Evolutionary conservation across 2,888 invertebrate species (phyloP).

Genomic region (Limenitis camilla): DNA sequence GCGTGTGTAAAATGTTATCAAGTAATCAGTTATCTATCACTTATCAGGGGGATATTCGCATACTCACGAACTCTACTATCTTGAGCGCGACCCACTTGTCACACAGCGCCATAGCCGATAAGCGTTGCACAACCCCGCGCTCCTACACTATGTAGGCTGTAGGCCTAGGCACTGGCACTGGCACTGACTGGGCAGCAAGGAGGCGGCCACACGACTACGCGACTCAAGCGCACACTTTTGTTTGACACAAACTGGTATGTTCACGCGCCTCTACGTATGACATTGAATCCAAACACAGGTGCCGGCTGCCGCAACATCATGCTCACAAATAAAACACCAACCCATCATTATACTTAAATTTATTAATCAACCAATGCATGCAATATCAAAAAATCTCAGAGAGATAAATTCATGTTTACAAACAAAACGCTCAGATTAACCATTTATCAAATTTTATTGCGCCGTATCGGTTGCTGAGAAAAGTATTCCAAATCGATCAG

Average conservation of each 20-base stretch:
- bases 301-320: slow-evolving; percentile 1
- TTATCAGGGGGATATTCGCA: too few relatives aligned
- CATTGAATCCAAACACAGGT: slow-evolving; percentile 44
- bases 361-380: slow-evolving; percentile 70
- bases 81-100: slow-evolving; percentile 74
- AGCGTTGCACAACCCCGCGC: slow-evolving; percentile 24
- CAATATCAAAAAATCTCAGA: slow-evolving; percentile 62
- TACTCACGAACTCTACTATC: slow-evolving; percentile 67
- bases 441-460: slow-evolving; percentile 66
- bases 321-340: slow-evolving; percentile 52
- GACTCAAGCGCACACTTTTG: slow-evolving; percentile 45
- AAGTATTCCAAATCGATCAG: slow-evolving; percentile 70
- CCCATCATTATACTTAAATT: slow-evolving; percentile 72
- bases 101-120: slow-evolving; percentile 56
- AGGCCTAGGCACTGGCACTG: too few relatives aligned
- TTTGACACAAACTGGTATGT: slow-evolving; percentile 44
- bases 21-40: too few relatives aligned
- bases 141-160: slow-evolving; percentile 2
- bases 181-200: slow-evolving; percentile 16
- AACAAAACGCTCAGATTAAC: slow-evolving; percentile 60
- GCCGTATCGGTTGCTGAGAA: slow-evolving; percentile 60
- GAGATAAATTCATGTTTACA: slow-evolving; percentile 64
- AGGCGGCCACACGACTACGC: slow-evolving; percentile 40
- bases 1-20: too few relatives aligned
- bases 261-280: slow-evolving; percentile 41